A percentile compares a stretch with the other conserved stretches of the same genome.
These are phyloP conservation scores for Dusona sp. DNA, from an alignment of 2,888 invertebrate species.

Conservation along the genomic window DNA sequence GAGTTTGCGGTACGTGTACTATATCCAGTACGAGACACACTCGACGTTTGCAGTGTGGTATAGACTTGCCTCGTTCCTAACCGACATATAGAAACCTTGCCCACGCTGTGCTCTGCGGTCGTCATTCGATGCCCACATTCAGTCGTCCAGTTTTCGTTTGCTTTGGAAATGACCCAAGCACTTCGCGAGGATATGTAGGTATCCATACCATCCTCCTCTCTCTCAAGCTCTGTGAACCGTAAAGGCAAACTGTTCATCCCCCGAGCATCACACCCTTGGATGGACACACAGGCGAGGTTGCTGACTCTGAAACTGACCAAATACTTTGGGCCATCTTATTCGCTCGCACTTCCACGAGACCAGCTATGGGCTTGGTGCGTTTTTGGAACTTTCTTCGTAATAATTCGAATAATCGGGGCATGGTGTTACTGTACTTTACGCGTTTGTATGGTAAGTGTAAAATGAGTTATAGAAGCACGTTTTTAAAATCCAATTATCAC, in stretches of 20 bases:
- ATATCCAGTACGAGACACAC: slow-evolving; percentile 47
- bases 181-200: slow-evolving; percentile 68
- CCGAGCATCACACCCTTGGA: slow-evolving; percentile 57
- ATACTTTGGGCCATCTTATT: slow-evolving; percentile 53
- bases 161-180: slow-evolving; percentile 83
- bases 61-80: slow-evolving; percentile 40
- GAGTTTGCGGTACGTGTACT: slow-evolving; percentile 79
- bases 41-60: slow-evolving; percentile 78
- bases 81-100: slow-evolving; percentile 64
- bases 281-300: slow-evolving; percentile 24
- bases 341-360: slow-evolving; percentile 1
- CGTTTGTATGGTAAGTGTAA: not conserved
- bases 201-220: slow-evolving; percentile 48
- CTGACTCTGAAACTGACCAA: slow-evolving; percentile 33
- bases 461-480: not conserved
- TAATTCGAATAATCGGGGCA: not conserved
- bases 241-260: slow-evolving; percentile 77
- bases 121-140: slow-evolving; percentile 82
- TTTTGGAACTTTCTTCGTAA: not conserved
- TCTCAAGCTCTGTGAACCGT: slow-evolving; percentile 76
- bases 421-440: not conserved
- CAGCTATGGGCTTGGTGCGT: not conserved
- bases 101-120: slow-evolving; percentile 76
- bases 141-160: slow-evolving; percentile 82
- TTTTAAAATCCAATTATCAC: not conserved